phyloP scores from a whole-genome alignment of 2,113 vertebrate genomes.

The Corythornis cristatus region DNA sequence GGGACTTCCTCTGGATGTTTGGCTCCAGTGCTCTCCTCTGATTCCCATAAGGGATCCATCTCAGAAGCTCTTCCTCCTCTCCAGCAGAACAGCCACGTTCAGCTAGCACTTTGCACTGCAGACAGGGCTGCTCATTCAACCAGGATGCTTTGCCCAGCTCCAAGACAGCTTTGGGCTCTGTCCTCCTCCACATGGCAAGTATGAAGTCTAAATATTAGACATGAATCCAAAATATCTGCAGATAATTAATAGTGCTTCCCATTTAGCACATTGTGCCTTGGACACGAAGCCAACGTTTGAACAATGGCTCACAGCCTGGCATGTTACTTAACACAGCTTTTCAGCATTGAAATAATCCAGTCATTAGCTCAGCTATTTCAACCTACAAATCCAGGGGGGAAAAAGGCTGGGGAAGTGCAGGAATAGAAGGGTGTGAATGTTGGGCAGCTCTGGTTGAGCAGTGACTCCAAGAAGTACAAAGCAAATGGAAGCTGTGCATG shows the following conservation, averaged over 20 bases:
- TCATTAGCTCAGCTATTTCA: constrained; percentile 6
- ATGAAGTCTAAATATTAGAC: neutral
- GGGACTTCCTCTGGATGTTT: neutral
- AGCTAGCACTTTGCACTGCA: constrained; percentile 11
- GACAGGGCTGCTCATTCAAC: constrained; percentile 3
- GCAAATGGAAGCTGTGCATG: neutral
- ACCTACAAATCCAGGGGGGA: neutral
- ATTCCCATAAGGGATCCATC: neutral
- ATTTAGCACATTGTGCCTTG: neutral
- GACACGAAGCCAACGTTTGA: neutral
- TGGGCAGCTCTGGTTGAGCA: neutral
- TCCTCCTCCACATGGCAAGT: neutral
- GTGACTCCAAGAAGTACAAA: neutral
- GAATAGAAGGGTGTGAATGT: neutral
- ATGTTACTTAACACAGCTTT: neutral
- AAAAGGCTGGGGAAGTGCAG: neutral
- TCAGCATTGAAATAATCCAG: neutral
- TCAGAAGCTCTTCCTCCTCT: constrained; percentile 18
- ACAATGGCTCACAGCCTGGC: neutral
- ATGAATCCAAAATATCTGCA: neutral
- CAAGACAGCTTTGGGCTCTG: neutral
- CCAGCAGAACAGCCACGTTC: neutral
- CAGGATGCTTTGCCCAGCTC: neutral
- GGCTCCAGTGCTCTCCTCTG: neutral
- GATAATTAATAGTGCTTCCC: neutral